Evolutionary conservation across 2,797 vertebrate genomes (phyloP), one percentile per base, ranked within the genome.

Genomic region (Linurgus olivaceus): DNA sequence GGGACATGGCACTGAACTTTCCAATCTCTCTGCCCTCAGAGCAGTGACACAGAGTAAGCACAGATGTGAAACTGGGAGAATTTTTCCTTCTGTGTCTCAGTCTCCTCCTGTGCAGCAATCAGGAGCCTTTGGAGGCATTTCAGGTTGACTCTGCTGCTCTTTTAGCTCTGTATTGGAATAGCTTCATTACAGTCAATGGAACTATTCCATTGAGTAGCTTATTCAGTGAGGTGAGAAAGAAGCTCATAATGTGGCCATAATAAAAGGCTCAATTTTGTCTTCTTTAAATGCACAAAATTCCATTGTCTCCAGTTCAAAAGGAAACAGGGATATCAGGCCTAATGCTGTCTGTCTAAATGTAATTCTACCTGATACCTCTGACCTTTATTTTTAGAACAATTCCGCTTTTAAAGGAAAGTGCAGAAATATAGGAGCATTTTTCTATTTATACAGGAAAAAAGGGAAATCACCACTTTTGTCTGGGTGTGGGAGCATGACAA

Each of bases 81-180:
- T 31, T 88, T 82, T 87, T 66, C 38, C 50, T 77, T 50, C 37
- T 1, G 2, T 87, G 17, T 18, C 86, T 87, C 0, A 0, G 31
- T 83, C 50, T 58, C 95, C 94, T 92, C 84, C 95, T 94, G 96
- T 70, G 94, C 33, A 6, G 92, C 91, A 94, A 94, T 95, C 96
- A 95, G 71, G 93, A 78, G 84, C 74, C 77, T 93, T 95, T n/a
- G 19, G 92, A 93, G 81, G 38, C 65, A 25, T 91, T 93, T 94
- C 82, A 80, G 79, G 84, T 93, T 92, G 95, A 83, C 87, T 92
- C 38, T 4, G 68, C 68, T 86, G 75, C 90, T 95, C 86, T 87
- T 91, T 91, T 52, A 90, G 81, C 29, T 26, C 66, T 48, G 66
- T 87, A 70, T 63, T 51, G 94, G 88, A 96, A 95, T 88, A 94